These are phyloP conservation scores for Subacronicta megacephala DNA, from an alignment of 2,888 invertebrate species.

Conservation along the genomic window DNA sequence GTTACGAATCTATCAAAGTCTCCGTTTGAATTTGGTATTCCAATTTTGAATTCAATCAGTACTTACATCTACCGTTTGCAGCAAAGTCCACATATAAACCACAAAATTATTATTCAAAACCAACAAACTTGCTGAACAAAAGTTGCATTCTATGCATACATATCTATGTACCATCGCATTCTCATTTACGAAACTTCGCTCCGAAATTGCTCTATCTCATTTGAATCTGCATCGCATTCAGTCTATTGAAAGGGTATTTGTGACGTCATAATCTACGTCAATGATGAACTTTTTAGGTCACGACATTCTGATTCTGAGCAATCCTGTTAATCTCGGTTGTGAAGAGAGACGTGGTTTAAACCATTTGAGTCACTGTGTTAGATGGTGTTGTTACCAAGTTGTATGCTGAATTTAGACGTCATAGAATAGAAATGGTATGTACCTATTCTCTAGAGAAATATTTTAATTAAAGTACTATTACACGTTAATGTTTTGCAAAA, in stretches of 20 bases:
- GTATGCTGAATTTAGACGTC: too few relatives aligned
- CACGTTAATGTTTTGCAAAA: too few relatives aligned
- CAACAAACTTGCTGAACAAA: background rate
- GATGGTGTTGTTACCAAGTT: conserved; percentile 2
- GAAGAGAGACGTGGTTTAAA: conserved; percentile 1
- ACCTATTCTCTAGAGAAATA: too few relatives aligned
- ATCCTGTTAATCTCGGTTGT: conserved; percentile 27
- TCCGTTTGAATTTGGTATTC: too few relatives aligned
- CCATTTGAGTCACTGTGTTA: conserved; percentile 22
- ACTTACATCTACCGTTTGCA: too few relatives aligned
- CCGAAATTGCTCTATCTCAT: conserved; percentile 23
- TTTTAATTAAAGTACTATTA: too few relatives aligned
- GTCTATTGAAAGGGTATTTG: conserved; percentile 18
- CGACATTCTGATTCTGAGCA: conserved; percentile 17
- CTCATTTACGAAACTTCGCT: conserved; percentile 16
- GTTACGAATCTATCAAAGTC: too few relatives aligned
- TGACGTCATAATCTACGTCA: conserved; percentile 42
- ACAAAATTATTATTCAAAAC: background rate
- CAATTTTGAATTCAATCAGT: too few relatives aligned
- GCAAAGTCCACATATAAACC: too few relatives aligned
- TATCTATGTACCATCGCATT: conserved; percentile 1
- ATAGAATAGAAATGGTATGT: too few relatives aligned
- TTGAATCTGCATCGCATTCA: conserved; percentile 24
- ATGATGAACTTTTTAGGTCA: conserved; percentile 40
- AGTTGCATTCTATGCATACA: background rate